Conservation (phyloP, 1,140 invertebrate species). For the Caligus rogercresseyi region DNA sequence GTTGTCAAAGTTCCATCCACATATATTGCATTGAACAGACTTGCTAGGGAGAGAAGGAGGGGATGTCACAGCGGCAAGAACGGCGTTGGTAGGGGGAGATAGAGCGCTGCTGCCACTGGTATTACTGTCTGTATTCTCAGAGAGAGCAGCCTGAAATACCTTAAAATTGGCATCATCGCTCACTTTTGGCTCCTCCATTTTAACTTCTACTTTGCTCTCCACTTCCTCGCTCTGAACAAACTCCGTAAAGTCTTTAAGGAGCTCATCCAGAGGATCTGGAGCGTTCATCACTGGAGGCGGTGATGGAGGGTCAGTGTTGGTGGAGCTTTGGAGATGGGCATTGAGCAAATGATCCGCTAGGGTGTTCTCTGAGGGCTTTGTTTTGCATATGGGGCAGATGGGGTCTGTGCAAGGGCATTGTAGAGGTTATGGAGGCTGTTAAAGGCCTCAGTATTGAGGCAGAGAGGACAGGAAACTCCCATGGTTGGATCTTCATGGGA, state of each 20-base stretch:
- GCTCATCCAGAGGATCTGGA: background rate
- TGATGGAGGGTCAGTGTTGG: background rate
- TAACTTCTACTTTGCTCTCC: background rate
- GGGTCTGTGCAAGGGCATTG: background rate
- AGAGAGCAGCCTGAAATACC: background rate
- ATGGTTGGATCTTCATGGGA: too few species aligned
- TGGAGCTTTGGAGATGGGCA: too few species aligned
- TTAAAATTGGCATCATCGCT: background rate
- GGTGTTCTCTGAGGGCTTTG: background rate
- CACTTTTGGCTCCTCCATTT: background rate
- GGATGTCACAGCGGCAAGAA: background rate
- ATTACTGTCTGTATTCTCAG: background rate
- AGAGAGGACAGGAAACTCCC: background rate
- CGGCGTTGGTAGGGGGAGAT: background rate
- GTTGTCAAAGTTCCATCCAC: slow-evolving; percentile 17
- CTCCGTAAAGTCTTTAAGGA: background rate
- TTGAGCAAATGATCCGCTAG: background rate
- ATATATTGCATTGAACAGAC: slow-evolving; percentile 8
- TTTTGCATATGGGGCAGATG: background rate
- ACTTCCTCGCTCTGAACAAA: background rate
- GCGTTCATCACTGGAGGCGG: background rate
- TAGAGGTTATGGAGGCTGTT: background rate
- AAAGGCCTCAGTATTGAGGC: background rate
- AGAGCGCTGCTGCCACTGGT: too few species aligned
- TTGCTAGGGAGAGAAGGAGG: background rate